Conservation (phyloP, 2,113 vertebrate species). For the Gobiocypris rarus region DNA sequence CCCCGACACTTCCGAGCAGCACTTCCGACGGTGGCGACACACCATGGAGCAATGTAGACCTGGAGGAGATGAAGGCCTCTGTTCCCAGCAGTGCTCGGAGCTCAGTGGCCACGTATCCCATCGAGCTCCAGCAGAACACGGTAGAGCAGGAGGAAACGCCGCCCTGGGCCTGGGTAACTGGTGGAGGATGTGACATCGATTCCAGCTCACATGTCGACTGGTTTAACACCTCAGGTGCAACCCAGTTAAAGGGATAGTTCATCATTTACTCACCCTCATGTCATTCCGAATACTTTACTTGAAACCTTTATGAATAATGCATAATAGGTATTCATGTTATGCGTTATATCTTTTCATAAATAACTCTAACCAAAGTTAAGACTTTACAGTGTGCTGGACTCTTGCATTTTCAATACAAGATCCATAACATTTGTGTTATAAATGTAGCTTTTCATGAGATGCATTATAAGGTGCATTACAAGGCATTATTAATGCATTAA, state of each 20-base stretch:
- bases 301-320: neutral
- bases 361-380: too few species aligned
- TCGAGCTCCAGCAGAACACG: constrained; percentile 79
- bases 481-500: neutral
- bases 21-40: constrained; percentile 60
- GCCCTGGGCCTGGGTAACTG: constrained; percentile 91
- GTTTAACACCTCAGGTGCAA: constrained; percentile 79
- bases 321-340: too few species aligned
- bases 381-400: too few species aligned
- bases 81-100: constrained; percentile 56
- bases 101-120: constrained; percentile 73
- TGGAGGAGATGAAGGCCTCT: constrained; percentile 73
- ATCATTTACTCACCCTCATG: neutral
- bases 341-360: neutral
- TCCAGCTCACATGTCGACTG: constrained; percentile 79
- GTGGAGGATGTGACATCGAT: constrained; percentile 87
- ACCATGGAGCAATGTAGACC: constrained; percentile 92
- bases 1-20: constrained; percentile 45
- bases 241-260: neutral
- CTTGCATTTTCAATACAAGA: too few species aligned
- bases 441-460: neutral
- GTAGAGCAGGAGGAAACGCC: constrained; percentile 78
- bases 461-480: neutral
- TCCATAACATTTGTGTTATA: too few species aligned
- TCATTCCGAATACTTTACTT: too few species aligned